These are phyloP conservation scores for Hypomecis punctinalis DNA, from an alignment of 2,888 invertebrate species.

Conservation along the genomic window DNA sequence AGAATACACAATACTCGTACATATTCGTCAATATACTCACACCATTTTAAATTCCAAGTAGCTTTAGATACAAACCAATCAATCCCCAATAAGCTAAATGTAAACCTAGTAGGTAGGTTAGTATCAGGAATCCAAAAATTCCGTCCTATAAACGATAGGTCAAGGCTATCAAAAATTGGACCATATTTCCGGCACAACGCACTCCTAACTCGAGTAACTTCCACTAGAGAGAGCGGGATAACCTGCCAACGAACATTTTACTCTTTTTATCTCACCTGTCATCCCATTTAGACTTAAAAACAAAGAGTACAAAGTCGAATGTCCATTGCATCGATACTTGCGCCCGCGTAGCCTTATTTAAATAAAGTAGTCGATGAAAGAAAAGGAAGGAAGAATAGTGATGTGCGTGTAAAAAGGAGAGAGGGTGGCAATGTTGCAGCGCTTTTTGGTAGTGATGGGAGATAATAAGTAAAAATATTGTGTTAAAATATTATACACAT, in stretches of 20 bases:
- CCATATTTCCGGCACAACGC: slow-evolving; percentile 74
- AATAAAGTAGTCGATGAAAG: slow-evolving; percentile 80
- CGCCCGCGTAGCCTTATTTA: slow-evolving; percentile 79
- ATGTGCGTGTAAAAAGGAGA: slow-evolving; percentile 65
- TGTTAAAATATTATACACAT: no score
- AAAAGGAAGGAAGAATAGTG: slow-evolving; percentile 64
- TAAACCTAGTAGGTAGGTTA: no score
- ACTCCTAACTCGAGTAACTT: slow-evolving; percentile 71
- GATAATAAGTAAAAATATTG: slow-evolving; percentile 19
- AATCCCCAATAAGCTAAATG: no score
- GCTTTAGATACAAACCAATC: no score
- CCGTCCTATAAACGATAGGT: slow-evolving; percentile 21
- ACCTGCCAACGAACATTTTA: slow-evolving; percentile 73
- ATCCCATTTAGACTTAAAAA: slow-evolving; percentile 53
- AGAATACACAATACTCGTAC: no score
- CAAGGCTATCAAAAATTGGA: slow-evolving; percentile 65
- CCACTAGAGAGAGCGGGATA: slow-evolving; percentile 64
- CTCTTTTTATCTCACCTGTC: slow-evolving; percentile 55
- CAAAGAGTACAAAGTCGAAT: slow-evolving; percentile 54
- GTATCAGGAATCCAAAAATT: slow-evolving; percentile 6
- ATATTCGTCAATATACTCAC: no score
- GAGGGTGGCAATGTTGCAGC: slow-evolving; percentile 71
- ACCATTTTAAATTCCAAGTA: no score
- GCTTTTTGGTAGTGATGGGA: slow-evolving; percentile 69
- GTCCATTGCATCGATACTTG: slow-evolving; percentile 50